Evolutionary conservation across 2,113 vertebrate genomes (phyloP).

Genomic region (Puffinus mauretanicus): DNA sequence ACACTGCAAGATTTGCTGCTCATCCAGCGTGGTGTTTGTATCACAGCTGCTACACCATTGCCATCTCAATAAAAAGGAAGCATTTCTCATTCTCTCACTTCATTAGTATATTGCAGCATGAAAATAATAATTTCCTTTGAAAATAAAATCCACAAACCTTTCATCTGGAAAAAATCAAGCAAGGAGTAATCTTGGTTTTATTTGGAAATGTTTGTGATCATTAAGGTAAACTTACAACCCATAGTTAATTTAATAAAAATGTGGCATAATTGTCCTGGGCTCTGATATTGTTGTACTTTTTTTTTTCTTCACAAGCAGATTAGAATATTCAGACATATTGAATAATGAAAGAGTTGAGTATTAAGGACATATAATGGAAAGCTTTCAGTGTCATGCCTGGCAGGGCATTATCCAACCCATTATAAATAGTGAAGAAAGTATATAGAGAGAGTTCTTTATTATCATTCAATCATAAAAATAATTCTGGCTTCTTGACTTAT

Average conservation of each 20-base stretch:
- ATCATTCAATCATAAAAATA: neutral
- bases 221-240: conserved; percentile 44
- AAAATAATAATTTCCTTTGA: conserved; percentile 58
- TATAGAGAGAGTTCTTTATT: neutral
- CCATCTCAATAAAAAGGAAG: conserved; percentile 65
- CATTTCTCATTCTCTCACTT: conserved; percentile 67
- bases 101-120: conserved; percentile 27
- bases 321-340: conserved; percentile 52
- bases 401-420: neutral
- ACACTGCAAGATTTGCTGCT: conserved; percentile 77
- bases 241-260: conserved; percentile 9
- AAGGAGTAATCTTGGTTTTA: conserved; percentile 11
- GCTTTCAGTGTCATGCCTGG: conserved; percentile 24
- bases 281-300: neutral
- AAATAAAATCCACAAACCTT: conserved; percentile 32
- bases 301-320: neutral
- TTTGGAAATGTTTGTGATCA: conserved; percentile 28
- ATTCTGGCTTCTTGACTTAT: neutral
- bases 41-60: conserved; percentile 74
- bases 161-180: conserved; percentile 43
- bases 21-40: conserved; percentile 74
- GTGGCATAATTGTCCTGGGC: neutral
- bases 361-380: conserved; percentile 45
- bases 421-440: conserved; percentile 18
- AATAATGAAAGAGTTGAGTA: conserved; percentile 51